Evolutionary conservation across 2,888 invertebrate genomes (phyloP).

Genomic region (Agonopterix arenella): DNA sequence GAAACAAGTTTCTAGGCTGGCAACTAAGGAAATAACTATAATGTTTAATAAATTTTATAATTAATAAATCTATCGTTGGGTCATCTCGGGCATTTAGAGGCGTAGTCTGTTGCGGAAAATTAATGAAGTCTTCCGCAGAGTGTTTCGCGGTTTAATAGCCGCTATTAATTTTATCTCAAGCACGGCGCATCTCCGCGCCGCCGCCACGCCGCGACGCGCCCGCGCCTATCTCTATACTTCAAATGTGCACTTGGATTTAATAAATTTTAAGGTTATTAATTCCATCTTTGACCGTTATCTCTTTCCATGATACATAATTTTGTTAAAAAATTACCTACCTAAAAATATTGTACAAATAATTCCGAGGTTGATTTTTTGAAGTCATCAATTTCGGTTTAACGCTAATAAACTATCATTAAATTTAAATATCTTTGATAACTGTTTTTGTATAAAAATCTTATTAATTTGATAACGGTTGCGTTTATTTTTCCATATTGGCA

Average conservation of each 20-base stretch:
- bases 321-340: too few relatives aligned
- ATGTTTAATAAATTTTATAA: conserved; percentile 53
- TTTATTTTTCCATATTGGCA: conserved; percentile 40
- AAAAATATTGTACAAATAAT: too few relatives aligned
- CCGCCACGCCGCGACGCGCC: conserved; percentile 17
- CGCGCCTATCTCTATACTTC: conserved; percentile 24
- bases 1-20: not conserved
- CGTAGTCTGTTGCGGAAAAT: conserved; percentile 61
- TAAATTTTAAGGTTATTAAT: conserved; percentile 20
- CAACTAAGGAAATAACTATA: conserved; percentile 19
- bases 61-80: conserved; percentile 66
- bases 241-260: conserved; percentile 31
- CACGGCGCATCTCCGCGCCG: conserved; percentile 36
- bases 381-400: too few relatives aligned
- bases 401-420: not conserved
- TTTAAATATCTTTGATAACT: not conserved
- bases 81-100: conserved; percentile 60
- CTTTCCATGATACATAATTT: too few relatives aligned
- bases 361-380: too few relatives aligned
- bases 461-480: conserved; percentile 31
- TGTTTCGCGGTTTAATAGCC: conserved; percentile 68
- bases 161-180: conserved; percentile 72
- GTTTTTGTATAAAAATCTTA: not conserved
- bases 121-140: conserved; percentile 71
- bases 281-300: conserved; percentile 3